A percentile compares a stretch with the other conserved stretches of the same genome.
Evolutionary conservation across 1,140 invertebrate species (phyloP).

Genomic region (Eubasilissa regina): DNA sequence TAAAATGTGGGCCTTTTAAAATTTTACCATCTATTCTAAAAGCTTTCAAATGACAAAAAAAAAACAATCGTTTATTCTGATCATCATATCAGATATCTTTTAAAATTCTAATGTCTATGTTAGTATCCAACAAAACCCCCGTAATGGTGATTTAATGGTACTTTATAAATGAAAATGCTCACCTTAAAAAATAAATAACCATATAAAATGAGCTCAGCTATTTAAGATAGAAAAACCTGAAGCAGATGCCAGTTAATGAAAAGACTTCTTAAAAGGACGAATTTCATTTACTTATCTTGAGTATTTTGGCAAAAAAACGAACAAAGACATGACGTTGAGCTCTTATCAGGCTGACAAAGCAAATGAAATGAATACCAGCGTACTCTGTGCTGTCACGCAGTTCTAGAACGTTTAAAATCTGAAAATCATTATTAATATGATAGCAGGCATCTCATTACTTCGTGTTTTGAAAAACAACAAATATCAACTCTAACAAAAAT

Average conservation of each 20-base stretch:
- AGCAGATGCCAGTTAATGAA: constrained; percentile 31
- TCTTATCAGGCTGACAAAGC: neutral
- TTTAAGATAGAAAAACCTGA: constrained; percentile 1
- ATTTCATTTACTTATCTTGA: constrained; percentile 24
- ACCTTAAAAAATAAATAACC: constrained; percentile 16
- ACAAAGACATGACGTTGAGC: neutral
- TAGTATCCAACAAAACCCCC: neutral
- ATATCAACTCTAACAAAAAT: too few relatives aligned
- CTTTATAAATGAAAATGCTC: constrained; percentile 18
- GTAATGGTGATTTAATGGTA: neutral
- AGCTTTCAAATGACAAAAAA: too few relatives aligned
- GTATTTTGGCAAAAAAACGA: neutral
- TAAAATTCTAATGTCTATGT: neutral
- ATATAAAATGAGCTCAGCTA: constrained; percentile 12
- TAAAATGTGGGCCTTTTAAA: too few relatives aligned
- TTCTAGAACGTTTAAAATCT: too few relatives aligned
- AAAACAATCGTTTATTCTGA: neutral
- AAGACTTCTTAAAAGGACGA: constrained; percentile 4
- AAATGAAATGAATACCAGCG: neutral
- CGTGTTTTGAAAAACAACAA: too few relatives aligned
- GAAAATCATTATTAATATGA: too few relatives aligned
- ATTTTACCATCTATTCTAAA: too few relatives aligned
- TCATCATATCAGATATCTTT: constrained; percentile 2
- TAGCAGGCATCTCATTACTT: too few relatives aligned
- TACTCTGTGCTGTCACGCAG: too few relatives aligned